Base-by-base conservation (phyloP, 2,888 invertebrate genomes). In the Cremastobaeus sp. region DNA sequence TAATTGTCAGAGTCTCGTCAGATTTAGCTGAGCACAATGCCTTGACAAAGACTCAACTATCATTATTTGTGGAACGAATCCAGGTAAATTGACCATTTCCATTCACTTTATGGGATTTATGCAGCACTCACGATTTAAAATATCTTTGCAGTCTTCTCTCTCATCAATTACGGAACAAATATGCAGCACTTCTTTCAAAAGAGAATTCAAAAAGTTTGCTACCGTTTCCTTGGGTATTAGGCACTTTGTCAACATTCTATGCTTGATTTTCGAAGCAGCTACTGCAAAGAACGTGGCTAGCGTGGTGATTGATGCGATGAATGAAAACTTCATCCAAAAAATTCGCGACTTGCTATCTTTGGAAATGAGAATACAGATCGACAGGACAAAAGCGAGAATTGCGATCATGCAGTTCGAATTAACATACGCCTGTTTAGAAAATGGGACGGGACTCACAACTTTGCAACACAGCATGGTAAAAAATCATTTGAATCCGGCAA, bases 381-480 rank as follows among this genome's bases (percentile, higher is more conserved):
- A 66, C 25, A 18, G 55, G 21, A 15, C 50, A 6, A 12, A 66
- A 14, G 45, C 41, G 18, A 34, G 37, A 14, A 4, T 21, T 8
- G 25, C 37, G 9, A 32, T 57, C 30, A 47, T 14, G 3, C 34
- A 48, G n/a, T 9, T 72, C 3, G 52, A 55, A 37, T 21, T 78
- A 34, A 70, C 83, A 9, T 76, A 86, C 55, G 82, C 82, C 41
- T 81, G 82, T 37, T 65, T 82, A 12, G 48, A 76, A 20, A 57
- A 71, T 8, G 79, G 76, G 17, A 21, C 30, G 3, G 59, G 66
- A 14, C 80, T 81, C 18, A 68, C 76, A 5, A 60, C 74, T 1
- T 55, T 77, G 6, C 86, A 86, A 48, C 55, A 60, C 12, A 78
- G 76, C 35, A 72, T 83, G 2, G 72, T 82, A 32, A 72, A 62